Percentiles rank a stretch among this genome's conserved stretches.
Conservation (phyloP, 2,797 vertebrate species). For the Danionella dracula region DNA sequence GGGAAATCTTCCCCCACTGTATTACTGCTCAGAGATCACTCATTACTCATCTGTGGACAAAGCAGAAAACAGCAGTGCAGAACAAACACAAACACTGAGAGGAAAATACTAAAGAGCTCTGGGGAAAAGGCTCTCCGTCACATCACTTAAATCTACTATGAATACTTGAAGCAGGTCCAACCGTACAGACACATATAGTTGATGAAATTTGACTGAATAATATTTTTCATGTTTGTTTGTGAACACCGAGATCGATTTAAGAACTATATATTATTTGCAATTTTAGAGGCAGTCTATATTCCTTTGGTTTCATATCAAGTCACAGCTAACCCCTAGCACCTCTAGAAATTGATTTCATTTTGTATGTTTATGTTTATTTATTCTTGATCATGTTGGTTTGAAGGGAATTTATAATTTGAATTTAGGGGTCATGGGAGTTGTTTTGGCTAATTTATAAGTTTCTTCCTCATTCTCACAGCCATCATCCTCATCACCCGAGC, state of each 20-base stretch:
- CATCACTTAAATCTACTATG: not conserved
- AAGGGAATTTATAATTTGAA: too few relatives aligned
- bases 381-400: too few relatives aligned
- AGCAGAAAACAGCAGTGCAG: constrained; percentile 19
- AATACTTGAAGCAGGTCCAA: not conserved
- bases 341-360: too few relatives aligned
- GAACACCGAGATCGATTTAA: too few relatives aligned
- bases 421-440: not conserved
- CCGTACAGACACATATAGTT: too few relatives aligned
- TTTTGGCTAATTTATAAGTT: not conserved
- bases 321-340: too few relatives aligned
- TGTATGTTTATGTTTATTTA: too few relatives aligned
- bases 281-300: too few relatives aligned
- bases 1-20: constrained; percentile 40
- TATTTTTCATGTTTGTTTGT: too few relatives aligned
- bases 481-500: constrained; percentile 4
- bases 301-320: too few relatives aligned
- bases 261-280: too few relatives aligned
- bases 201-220: too few relatives aligned
- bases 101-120: constrained; percentile 21
- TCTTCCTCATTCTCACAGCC: not conserved
- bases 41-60: constrained; percentile 24
- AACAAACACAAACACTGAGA: constrained; percentile 20
- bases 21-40: constrained; percentile 21
- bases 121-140: not conserved